Evolutionary conservation across 2,888 invertebrate species (phyloP), one percentile per base, ranked within the genome.

Genomic region (Hesperia comma): DNA sequence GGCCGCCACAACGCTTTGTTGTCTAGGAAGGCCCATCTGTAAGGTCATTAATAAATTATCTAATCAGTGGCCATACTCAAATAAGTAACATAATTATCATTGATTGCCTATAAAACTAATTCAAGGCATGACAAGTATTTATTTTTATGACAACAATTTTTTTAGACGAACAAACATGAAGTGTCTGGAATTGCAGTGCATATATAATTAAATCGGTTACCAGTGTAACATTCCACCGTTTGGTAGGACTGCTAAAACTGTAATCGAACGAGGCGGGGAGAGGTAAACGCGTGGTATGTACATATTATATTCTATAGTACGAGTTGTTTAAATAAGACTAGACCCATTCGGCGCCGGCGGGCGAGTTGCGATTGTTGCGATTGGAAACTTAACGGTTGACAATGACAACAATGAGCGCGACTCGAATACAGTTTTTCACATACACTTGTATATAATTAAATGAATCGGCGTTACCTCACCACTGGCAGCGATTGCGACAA

Each of bases 401-500:
- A 81, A 81, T 81, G 80, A 82, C 82, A 83, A 88, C 84, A 85
- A 86, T 84, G 82, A 80, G 79, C 84, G 82, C 82, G 79, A 81
- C 82, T 83, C 75, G 80, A 84, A 85, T 85, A 80, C 79, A 63
- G 81, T 77, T 87, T 82, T 85, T 84, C 68, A 68, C 67, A 61
- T 78, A 79, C 79, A 81, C 80, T 80, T 81, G 77, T 77, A 80
- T 84, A 86, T 87, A 89, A 90, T 91, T 90, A 90, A 90, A 90
- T 86, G 84, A 89, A 88, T 89, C 83, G 84, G 82, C 86, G 89
- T 92, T 92, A 92, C 92, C 91, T 91, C 89, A 92, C 87, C 84
- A 80, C 79, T 77, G 81, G 80, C 82, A 85, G 84, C 86, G 85
- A 90, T 91, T 91, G 92, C 91, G 90, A 90, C 92, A 90, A 92